A percentile compares a stretch with the other conserved stretches of the same genome.
Conservation (phyloP, 2,888 invertebrate species). For the Hipparchia semele region DNA sequence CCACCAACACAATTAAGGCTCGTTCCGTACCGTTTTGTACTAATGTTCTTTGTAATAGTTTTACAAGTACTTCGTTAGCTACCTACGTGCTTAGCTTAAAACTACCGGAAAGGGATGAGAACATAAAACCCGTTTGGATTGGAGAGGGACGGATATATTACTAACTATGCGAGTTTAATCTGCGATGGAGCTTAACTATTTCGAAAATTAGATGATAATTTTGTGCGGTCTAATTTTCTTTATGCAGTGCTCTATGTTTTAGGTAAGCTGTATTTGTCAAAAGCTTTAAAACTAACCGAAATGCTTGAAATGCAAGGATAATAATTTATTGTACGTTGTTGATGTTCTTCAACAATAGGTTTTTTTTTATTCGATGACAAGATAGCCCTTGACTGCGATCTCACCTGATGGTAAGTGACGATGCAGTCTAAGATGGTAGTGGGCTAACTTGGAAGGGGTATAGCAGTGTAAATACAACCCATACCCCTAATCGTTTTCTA, state of each 20-base stretch:
- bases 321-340: too few species aligned
- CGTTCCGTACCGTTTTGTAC: conserved; percentile 40
- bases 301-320: too few species aligned
- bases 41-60: conserved; percentile 41
- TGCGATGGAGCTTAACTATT: conserved; percentile 22
- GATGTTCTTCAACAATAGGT: too few species aligned
- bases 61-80: conserved; percentile 47
- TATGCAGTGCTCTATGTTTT: neutral
- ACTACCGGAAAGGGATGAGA: conserved; percentile 18
- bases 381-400: too few species aligned
- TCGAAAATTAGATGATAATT: conserved; percentile 21
- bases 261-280: too few species aligned
- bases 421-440: too few species aligned
- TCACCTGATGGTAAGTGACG: too few species aligned
- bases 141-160: conserved; percentile 7
- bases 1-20: conserved; percentile 39
- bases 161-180: conserved; percentile 11
- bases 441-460: too few species aligned
- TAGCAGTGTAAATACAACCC: too few species aligned
- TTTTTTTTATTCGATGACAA: too few species aligned
- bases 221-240: conserved; percentile 5
- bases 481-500: too few species aligned
- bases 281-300: too few species aligned
- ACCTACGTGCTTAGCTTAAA: conserved; percentile 32
- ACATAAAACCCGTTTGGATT: neutral